Evolutionary conservation across 2,888 invertebrate genomes (phyloP), one percentile per base, ranked within the genome.

Genomic region (Heterodera filipjevi): DNA sequence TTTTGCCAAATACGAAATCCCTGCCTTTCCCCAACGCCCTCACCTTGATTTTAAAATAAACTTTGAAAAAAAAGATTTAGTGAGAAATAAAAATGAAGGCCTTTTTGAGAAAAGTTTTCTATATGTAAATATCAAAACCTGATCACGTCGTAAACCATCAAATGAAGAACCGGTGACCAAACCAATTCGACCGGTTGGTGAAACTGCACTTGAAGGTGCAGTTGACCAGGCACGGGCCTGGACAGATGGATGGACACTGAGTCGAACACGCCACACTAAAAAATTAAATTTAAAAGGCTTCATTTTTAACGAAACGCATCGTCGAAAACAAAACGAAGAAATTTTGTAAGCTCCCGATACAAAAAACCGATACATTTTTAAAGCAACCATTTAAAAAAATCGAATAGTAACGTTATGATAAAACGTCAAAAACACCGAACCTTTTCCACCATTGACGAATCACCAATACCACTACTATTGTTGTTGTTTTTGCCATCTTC

Each of bases 161-260:
- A 77, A 77, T 39, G 76, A 70, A 85, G 39, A 39, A 77, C 19
- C 76, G 83, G n/a, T 27, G 85, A 85, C 84, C 84, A 84, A 33
- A 49, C 71, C 30, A 84, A 49, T 19, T 81, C 80, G 44, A 85
- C 64, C 1, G 80, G 53, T n/a, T 73, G 68, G 32, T 80, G 80
- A 39, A 81, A 53, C n/a, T 66, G 77, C n/a, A 74, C 70, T n/a
- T 66, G 68, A 30, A 83, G 71, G 30, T 80, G 79, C 35, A 53
- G 66, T 39, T 53, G 46, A 12, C 32, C 64, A 6, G 35, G 32
- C 33, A 46, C 22, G 73, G 68, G 44, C 27, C 49, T 33, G 27
- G 33, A 39, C 8, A 66, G 32, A 53, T 46, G 77, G 22, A 79
- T 35, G 46, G 76, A n/a, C 14, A 82, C 27, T 19, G 66, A 64